Percentiles rank a stretch among this genome's conserved stretches.
These are phyloP conservation scores for Atlantisia rogersi DNA, from an alignment of 2,113 vertebrate genomes.

Conservation along the genomic window DNA sequence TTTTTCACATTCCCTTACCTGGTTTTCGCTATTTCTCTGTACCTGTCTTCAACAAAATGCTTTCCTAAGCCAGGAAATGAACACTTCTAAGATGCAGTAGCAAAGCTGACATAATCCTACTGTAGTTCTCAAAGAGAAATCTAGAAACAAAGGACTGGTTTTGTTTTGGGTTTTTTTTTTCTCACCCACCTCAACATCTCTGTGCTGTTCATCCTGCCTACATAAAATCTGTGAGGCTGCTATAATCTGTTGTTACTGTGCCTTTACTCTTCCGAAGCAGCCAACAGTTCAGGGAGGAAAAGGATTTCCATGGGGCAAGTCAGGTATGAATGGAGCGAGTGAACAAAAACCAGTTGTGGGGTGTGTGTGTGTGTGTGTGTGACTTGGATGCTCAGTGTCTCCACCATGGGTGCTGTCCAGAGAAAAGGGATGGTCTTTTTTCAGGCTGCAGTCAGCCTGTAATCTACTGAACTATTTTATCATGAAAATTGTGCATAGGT, in stretches of 20 bases:
- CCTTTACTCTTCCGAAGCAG: background rate
- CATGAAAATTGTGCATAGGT: background rate
- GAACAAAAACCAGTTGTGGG: background rate
- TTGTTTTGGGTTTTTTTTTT: no score
- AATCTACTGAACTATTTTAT: background rate
- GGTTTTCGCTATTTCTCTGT: background rate
- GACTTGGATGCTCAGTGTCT: background rate
- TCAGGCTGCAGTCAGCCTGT: background rate
- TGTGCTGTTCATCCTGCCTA: background rate
- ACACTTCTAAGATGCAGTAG: background rate
- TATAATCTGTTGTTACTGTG: background rate
- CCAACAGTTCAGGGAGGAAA: background rate
- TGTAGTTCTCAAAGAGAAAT: background rate
- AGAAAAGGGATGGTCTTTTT: background rate
- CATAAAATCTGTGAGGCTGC: background rate
- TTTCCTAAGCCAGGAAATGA: background rate
- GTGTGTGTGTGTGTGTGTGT: background rate
- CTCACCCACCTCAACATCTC: rapidly evolving
- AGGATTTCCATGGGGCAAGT: background rate
- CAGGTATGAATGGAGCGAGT: background rate
- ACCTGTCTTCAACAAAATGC: background rate
- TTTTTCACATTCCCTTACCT: background rate
- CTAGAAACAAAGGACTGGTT: background rate
- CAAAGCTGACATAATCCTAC: background rate
- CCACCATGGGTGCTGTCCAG: background rate